These are phyloP conservation scores for Corythaixoides concolor DNA, from an alignment of 2,113 vertebrate genomes.

Conservation along the genomic window DNA sequence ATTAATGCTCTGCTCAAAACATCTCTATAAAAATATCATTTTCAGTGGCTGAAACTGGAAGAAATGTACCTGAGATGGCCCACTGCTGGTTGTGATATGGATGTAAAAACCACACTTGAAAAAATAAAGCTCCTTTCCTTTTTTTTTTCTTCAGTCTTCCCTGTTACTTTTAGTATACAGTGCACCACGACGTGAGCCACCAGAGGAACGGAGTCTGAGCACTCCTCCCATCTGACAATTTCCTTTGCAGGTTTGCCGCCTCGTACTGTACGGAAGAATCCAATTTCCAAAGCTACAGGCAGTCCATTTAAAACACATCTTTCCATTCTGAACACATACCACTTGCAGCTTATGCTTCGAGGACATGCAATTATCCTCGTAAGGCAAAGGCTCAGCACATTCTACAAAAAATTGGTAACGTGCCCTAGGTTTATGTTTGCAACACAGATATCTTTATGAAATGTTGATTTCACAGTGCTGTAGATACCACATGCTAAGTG, in stretches of 20 bases:
- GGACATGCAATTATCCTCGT: neutral
- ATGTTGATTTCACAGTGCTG: neutral
- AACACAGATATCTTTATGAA: neutral
- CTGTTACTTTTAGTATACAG: neutral
- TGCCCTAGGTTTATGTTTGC: neutral
- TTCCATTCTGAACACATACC: neutral
- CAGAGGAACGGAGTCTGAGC: neutral
- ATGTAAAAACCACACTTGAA: neutral
- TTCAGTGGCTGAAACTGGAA: neutral
- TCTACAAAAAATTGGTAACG: neutral
- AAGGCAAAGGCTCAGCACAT: conserved; percentile 10
- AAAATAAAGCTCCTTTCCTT: neutral
- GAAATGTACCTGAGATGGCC: neutral
- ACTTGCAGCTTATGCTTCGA: neutral
- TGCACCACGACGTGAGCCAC: neutral
- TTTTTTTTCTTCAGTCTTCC: neutral
- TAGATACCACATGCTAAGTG: neutral
- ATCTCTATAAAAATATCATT: neutral
- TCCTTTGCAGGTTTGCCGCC: neutral
- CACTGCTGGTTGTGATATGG: neutral
- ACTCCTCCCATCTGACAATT: neutral
- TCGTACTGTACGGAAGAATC: neutral
- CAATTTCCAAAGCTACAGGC: conserved; percentile 38
- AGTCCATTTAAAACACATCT: conserved; percentile 25
- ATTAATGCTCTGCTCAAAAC: neutral